Base-by-base conservation (phyloP, 2,797 vertebrate species). In the Rhinichthys osculus region DNA sequence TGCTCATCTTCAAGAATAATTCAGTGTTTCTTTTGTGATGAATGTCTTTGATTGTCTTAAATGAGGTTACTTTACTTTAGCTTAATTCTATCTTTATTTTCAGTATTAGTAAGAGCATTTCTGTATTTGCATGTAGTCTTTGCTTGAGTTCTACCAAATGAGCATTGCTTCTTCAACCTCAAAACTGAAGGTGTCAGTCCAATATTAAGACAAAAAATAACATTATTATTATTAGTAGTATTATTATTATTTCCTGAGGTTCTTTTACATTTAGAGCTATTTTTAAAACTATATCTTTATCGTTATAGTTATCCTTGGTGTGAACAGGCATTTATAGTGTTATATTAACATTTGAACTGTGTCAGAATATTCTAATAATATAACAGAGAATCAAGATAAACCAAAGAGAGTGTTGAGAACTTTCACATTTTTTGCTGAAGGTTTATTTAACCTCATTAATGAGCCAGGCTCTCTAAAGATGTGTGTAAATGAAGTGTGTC, bases 21-120 rank as follows among this genome's bases (percentile, higher is more conserved):
- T 38, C 19, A 4, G 1, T 78, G 19, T 57, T 62, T 74, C 8
- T 59, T 59, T 16, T 78, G 14, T 78, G 76, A 78, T 42, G 23
- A 62, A 78, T 62, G 76, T 19, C 23, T 78, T 42, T 27, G 27
- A 27, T 27, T 78, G 59, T 62, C 9, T 59, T 30, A 62, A 62
- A 57, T 77, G 33, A 54, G 52, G 21, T 77, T 23, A 21, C 73
- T 52, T 73, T 76, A 57, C 30, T 77, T 74, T 57, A 62, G 76
- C 14, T 78, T 62, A 59, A 78, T 40, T 62, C 14, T 40, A 3
- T 27, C 35, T 78, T 40, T 42, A 42, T 57, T 57, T 78, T 9
- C 4, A 16, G 30, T 2, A 14, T 21, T 16, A 78, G 74, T 59
- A 59, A 57, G 13, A 59, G 35, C 52, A n/a, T 35, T 40, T 21